Base-by-base conservation (phyloP, 2,888 invertebrate genomes). In the Tyria jacobaeae region DNA sequence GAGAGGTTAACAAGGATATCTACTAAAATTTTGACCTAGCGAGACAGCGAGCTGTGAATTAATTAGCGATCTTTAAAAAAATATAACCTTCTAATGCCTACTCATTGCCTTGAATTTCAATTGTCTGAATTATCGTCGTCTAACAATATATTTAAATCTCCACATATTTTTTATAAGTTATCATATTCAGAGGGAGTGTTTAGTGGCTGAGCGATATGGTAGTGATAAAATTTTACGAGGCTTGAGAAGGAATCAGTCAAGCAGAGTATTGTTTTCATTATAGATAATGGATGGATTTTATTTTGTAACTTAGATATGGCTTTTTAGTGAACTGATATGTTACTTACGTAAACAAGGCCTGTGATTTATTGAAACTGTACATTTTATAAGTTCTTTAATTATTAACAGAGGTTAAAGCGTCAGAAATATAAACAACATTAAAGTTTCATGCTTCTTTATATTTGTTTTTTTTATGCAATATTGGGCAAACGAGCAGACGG, bases 151-250 rank as follows among this genome's bases (percentile, higher is more conserved):
- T 17, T 10, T 35, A 56, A 56, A 34, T 57, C 47, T 21, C 10
- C n/a, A 52, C 60, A 34, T 27, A 58, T 63, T 59, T 66, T 73
- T 71, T 64, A 60, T 62, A 69, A 68, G 48, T 54, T 62, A 57
- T 63, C 73, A 77, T 79, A 76, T 80, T 75, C 70, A 54, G 69
- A 74, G 75, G 81, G 75, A 66, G 64, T 73, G 73, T 76, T 75
- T 74, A 70, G 60, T 60, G 78, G 73, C 62, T 79, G 76, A 75
- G 71, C 75, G 70, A 52, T 47, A 59, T 63, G 79, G 65, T 64
- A 80, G 73, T 73, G 85, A 89, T 90, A 89, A 90, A 89, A 88
- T 79, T 89, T 90, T 89, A 90, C 86, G 89, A 88, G 78, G 47
- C 55, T 34, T 67, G 84, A 86, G 86, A 81, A 81, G 80, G 70